phyloP scores from a whole-genome alignment of 2,797 vertebrate species.

The Tarsius wallacei region DNA sequence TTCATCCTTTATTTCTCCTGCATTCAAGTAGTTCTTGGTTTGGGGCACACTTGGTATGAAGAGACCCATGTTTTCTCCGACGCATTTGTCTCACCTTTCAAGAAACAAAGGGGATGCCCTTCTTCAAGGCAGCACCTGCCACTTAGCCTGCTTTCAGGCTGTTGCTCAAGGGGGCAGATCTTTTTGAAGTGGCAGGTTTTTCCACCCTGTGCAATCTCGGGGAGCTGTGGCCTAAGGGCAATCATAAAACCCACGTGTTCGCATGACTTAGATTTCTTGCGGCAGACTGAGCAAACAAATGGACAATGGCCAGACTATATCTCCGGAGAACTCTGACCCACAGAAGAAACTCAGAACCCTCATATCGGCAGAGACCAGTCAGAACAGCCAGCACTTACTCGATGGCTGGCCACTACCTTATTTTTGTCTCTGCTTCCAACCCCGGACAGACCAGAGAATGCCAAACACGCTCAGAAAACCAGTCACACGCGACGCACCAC shows the following conservation, averaged over 20 bases:
- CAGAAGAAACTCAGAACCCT: not conserved
- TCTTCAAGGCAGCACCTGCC: conserved; percentile 10
- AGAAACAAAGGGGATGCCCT: not conserved
- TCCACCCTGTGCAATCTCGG: conserved; percentile 57
- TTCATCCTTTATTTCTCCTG: not conserved
- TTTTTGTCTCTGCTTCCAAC: conserved; percentile 27
- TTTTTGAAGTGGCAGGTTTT: conserved; percentile 69
- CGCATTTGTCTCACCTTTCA: not conserved
- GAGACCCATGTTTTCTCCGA: not conserved
- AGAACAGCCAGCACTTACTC: not conserved
- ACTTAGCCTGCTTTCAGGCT: not conserved
- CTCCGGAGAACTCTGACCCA: conserved; percentile 33
- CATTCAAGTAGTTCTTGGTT: conserved; percentile 26
- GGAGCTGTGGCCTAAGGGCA: conserved; percentile 78
- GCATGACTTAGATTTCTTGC: conserved; percentile 78
- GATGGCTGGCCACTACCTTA: not conserved
- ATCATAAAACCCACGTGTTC: conserved; percentile 77
- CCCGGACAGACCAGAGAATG: conserved; percentile 24
- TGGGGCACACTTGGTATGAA: conserved; percentile 13
- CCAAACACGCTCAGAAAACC: not conserved
- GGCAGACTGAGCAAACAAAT: conserved; percentile 75
- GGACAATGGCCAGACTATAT: not conserved
- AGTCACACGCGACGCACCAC: not conserved
- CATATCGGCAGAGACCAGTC: not conserved
- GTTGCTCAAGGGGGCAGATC: conserved; percentile 65